Conservation (phyloP, 2,888 invertebrate genomes). For the Protophormia terraenovae region DNA sequence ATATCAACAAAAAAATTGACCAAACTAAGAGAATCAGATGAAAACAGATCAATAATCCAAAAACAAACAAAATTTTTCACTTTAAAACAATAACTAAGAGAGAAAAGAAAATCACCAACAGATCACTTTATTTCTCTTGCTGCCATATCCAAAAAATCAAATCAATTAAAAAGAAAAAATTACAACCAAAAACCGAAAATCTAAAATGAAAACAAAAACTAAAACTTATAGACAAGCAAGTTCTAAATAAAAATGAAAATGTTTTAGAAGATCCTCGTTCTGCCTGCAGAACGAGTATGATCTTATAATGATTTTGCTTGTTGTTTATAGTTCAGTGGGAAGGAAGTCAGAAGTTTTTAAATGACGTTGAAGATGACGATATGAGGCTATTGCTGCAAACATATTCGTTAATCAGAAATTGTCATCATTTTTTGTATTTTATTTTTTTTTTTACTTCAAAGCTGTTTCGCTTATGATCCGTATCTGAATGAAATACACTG, state of each 20-base stretch:
- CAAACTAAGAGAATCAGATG: background rate
- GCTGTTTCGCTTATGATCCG: slow-evolving; percentile 55
- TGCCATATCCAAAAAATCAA: slow-evolving; percentile 60
- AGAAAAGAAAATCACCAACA: background rate
- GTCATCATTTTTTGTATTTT: slow-evolving; percentile 62
- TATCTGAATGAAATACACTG: slow-evolving; percentile 45
- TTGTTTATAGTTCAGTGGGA: slow-evolving; percentile 55
- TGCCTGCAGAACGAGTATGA: too few relatives aligned
- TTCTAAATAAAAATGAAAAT: slow-evolving; percentile 68
- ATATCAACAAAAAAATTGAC: background rate
- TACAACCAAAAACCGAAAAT: too few relatives aligned
- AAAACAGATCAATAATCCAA: slow-evolving; percentile 50
- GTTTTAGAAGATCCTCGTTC: slow-evolving; percentile 9
- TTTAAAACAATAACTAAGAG: slow-evolving; percentile 11
- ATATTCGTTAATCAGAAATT: slow-evolving; percentile 64
- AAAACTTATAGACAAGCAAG: slow-evolving; percentile 65
- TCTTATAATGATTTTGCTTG: slow-evolving; percentile 70
- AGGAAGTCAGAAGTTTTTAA: slow-evolving; percentile 44
- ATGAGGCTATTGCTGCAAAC: slow-evolving; percentile 52
- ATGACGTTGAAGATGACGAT: slow-evolving; percentile 28
- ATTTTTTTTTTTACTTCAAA: slow-evolving; percentile 30
- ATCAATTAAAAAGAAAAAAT: slow-evolving; percentile 58
- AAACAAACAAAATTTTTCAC: slow-evolving; percentile 29
- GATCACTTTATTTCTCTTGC: slow-evolving; percentile 33
- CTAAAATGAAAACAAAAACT: slow-evolving; percentile 6